Evolutionary conservation across 1,140 invertebrate genomes (phyloP), one percentile per base, ranked within the genome.

Genomic region (Drosophila truncata): DNA sequence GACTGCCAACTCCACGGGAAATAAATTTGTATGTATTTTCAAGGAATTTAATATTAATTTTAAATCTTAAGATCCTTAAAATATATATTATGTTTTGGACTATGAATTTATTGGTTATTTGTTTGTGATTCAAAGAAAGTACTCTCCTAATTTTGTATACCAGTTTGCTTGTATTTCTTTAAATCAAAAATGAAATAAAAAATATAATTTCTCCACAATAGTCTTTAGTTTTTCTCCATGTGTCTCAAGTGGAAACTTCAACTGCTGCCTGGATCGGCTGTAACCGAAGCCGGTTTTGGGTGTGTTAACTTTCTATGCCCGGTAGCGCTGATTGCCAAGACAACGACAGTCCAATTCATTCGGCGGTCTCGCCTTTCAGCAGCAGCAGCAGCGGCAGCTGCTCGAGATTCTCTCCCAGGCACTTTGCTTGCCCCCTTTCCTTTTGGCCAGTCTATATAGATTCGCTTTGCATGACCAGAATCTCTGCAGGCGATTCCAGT

Each of bases 221-320:
- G 6, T 29, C 31, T 33, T 6, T 16, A 16, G 4, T 29, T 41
- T 62, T 62, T 37, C 29, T 59, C 46, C 10, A n/a, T 10, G 61
- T 67, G 62, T 25, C 25, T 11, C 31, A 54, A 69, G 6, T 50
- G 35, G 35, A 46, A 58, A 59, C 41, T 74, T 66, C 55, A 78
- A 77, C 64, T 79, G 74, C 60, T 76, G 55, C 44, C 69, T 79
- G 69, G 60, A 47, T 50, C 67, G 77, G 59, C 83, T 86, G 84
- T 76, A 88, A 88, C 84, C 80, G 61, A 88, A 87, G 78, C 84
- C 84, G 84, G 84, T 87, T 87, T 78, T 73, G 75, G 66, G 50
- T 72, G 77, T 82, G 77, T 83, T 80, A 80, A 84, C 84, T 87
- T 88, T 88, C 67, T 64, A 80, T 87, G 84, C 84, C 84, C 84